Conservation (phyloP, 2,113 vertebrate genomes). For the Elachura formosa region DNA sequence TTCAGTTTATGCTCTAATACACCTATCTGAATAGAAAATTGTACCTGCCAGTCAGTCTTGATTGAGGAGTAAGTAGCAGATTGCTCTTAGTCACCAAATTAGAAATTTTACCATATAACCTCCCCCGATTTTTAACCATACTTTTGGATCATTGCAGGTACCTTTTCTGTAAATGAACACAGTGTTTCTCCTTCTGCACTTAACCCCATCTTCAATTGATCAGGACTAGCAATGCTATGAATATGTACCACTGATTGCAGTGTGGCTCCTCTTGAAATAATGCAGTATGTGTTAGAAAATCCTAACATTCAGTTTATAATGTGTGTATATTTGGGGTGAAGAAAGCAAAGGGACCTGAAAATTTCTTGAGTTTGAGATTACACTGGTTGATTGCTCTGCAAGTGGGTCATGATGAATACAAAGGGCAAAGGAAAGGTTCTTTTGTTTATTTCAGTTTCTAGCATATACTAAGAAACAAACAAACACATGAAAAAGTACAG, state of each 20-base stretch:
- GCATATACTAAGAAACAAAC: background rate
- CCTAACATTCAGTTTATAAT: background rate
- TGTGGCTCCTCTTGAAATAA: background rate
- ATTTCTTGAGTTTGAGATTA: background rate
- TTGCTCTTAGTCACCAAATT: conserved; percentile 8
- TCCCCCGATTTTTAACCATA: background rate
- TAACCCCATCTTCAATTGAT: background rate
- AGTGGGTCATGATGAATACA: background rate
- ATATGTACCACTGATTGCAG: background rate
- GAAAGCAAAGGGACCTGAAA: background rate
- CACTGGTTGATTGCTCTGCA: background rate
- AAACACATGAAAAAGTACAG: background rate
- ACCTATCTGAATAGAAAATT: background rate
- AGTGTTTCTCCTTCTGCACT: background rate
- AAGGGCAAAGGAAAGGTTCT: background rate
- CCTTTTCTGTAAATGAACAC: background rate
- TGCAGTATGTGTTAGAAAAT: background rate
- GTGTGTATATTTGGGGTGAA: background rate
- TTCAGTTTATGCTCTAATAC: background rate
- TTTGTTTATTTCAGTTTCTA: background rate
- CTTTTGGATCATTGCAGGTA: background rate
- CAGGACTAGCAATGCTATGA: background rate
- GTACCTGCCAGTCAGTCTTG: background rate
- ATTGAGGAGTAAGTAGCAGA: conserved; percentile 7
- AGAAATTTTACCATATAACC: background rate